Base-by-base conservation (phyloP, 2,797 vertebrate species). In the Tolypeutes matacus region DNA sequence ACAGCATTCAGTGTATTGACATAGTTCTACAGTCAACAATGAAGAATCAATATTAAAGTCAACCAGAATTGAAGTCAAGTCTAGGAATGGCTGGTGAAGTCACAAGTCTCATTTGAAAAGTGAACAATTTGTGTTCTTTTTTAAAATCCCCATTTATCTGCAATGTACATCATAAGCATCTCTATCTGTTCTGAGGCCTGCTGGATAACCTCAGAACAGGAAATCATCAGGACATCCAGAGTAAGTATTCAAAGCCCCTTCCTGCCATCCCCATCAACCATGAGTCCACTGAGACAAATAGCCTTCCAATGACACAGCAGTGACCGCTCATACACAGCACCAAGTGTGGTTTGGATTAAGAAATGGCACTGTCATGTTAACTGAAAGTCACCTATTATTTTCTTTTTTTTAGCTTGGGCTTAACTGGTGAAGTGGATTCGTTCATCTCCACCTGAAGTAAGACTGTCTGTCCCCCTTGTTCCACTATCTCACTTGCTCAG, bases 281-380 rank as follows among this genome's bases (percentile, higher is more conserved):
- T 21, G 78, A 93, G 73, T 88, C 51, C 60, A 78, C 14, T 46
- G 23, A 95, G 46, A 92, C 29, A 96, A 89, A 95, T 39, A 65
- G 73, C 62, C 86, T 95, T 96, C 46, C 7, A 20, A 56, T 83
- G 60, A 91, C 91, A 96, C 39, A 97, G 87, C 82, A 89, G 77
- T 78, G 90, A 90, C 21, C 0, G 2, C 64, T 67, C 91, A 62
- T 14, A 80, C 77, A 84, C 0, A 93, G 60, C 1, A 27, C 82
- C 67, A 86, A 92, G 49, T 65, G 89, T 89, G 89, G 84, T 85
- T 76, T 94, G 46, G 76, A 92, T 97, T 95, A 94, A 58, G 65
- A 95, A 96, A 92, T 69, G 36, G 76, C 77, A 89, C 83, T 60
- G 12, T 70, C 58, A 64, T 42, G 5, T 89, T 86, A 95, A 95